These are phyloP conservation scores for Myanophis thanlyinensis DNA, from an alignment of 2,113 vertebrate species.

Conservation along the genomic window DNA sequence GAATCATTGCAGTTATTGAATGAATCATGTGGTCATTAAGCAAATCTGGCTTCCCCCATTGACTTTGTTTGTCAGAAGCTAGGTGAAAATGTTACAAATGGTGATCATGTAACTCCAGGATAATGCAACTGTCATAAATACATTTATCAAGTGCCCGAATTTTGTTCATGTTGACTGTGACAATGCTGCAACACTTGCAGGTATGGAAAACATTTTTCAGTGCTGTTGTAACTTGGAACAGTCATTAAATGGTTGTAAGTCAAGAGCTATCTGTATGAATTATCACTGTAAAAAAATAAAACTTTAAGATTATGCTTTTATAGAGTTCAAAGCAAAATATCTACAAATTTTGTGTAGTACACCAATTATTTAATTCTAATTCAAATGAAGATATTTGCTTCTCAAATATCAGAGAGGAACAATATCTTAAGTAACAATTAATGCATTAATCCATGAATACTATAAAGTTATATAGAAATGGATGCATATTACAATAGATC, in stretches of 20 bases:
- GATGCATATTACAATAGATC: background rate
- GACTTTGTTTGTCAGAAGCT: background rate
- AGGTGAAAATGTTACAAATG: background rate
- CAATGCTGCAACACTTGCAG: background rate
- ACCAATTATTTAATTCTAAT: background rate
- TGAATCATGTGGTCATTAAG: background rate
- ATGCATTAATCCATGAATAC: background rate
- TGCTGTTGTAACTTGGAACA: background rate
- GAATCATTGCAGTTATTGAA: background rate
- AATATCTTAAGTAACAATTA: background rate
- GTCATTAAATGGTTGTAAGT: background rate
- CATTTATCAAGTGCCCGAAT: background rate
- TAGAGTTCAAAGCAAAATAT: background rate
- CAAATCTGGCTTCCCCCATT: background rate
- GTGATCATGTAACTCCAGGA: background rate
- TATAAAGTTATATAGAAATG: background rate
- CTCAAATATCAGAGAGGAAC: background rate
- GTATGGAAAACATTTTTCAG: background rate
- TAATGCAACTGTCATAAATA: background rate
- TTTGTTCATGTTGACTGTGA: background rate
- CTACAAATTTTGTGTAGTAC: background rate
- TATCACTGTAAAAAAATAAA: conserved; percentile 30
- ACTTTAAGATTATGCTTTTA: background rate
- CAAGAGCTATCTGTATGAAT: background rate
- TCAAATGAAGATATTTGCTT: background rate